phyloP scores from a whole-genome alignment of 2,113 vertebrate genomes.

The Athene noctua region DNA sequence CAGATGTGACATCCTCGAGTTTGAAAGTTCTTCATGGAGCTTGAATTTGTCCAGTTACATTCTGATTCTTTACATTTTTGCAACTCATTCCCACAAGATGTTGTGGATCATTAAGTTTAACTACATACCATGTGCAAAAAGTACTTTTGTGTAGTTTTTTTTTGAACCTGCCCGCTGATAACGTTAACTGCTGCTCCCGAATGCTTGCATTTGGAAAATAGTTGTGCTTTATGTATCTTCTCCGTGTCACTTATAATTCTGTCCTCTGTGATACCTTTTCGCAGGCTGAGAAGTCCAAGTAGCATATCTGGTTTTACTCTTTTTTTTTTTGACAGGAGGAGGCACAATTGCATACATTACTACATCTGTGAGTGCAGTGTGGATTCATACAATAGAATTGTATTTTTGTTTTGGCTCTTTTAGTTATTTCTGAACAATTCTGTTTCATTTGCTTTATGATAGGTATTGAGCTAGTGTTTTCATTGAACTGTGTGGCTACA shows the following conservation, averaged over 20 bases:
- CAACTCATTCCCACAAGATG: not conserved
- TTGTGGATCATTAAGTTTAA: not conserved
- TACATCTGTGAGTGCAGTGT: not conserved
- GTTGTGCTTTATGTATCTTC: not conserved
- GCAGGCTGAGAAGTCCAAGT: not conserved
- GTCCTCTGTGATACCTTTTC: not conserved
- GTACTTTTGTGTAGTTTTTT: not conserved
- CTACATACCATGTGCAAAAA: not conserved
- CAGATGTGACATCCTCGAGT: not conserved
- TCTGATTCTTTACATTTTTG: not conserved
- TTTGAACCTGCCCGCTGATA: not conserved
- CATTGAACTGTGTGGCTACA: not conserved
- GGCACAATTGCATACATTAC: accelerated
- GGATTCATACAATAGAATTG: not conserved
- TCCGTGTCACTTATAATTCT: not conserved
- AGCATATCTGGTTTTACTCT: not conserved
- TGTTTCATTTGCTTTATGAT: not conserved
- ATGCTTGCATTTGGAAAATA: not conserved
- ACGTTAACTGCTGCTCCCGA: not conserved
- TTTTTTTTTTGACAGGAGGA: not conserved
- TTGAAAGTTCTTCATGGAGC: not conserved
- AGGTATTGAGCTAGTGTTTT: not conserved
- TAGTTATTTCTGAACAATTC: not conserved
- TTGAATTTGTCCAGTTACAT: not conserved
- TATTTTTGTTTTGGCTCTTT: not conserved